phyloP scores from a whole-genome alignment of 2,113 vertebrate genomes.

The Antigone vipio region DNA sequence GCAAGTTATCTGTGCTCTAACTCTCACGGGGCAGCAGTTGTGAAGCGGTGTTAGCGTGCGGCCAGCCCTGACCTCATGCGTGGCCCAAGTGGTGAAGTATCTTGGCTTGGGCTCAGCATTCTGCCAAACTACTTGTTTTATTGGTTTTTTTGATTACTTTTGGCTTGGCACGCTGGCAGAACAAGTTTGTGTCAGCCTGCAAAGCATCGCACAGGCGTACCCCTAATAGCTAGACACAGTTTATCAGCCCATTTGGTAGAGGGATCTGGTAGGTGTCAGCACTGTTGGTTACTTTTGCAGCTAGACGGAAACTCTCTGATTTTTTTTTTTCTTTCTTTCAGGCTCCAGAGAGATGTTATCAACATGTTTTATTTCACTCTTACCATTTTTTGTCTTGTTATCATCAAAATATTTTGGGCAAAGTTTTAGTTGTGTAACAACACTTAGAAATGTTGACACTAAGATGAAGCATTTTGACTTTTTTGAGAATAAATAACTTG shows the following conservation, averaged over 20 bases:
- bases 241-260: neutral
- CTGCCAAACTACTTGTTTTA: neutral
- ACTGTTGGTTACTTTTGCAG: neutral
- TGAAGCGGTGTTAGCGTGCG: neutral
- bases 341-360: neutral
- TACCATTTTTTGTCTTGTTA: neutral
- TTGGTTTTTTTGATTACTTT: neutral
- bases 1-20: fast-evolving
- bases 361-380: neutral
- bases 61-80: neutral
- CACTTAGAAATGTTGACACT: neutral
- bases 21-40: neutral
- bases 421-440: neutral
- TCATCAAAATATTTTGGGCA: neutral
- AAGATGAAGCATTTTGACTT: neutral
- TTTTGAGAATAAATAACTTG: neutral
- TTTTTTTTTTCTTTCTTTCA: neutral
- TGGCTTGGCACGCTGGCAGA: neutral
- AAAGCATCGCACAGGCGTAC: neutral
- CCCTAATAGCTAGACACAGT: neutral
- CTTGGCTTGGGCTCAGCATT: neutral
- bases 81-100: neutral
- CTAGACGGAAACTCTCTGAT: neutral
- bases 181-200: neutral
- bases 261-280: neutral